These are phyloP conservation scores for Ispidina lecontei DNA, from an alignment of 2,797 vertebrate genomes.

Conservation along the genomic window DNA sequence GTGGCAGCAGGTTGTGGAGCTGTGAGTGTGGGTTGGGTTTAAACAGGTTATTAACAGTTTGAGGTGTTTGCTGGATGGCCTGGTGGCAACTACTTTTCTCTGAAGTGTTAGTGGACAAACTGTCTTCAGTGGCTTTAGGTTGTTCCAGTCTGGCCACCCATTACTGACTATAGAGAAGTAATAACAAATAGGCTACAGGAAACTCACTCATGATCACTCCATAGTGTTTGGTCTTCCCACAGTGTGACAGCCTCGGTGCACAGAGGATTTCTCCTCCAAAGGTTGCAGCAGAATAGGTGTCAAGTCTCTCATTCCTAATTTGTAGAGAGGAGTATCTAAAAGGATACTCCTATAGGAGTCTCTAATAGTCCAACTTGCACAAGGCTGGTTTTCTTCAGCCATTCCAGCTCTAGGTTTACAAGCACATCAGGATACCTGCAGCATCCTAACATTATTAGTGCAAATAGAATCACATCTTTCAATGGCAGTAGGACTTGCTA, in stretches of 20 bases:
- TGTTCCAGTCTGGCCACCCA: not conserved
- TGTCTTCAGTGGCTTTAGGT: not conserved
- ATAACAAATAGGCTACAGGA: not conserved
- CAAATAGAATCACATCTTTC: not conserved
- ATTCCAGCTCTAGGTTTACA: not conserved
- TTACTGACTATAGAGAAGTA: not conserved
- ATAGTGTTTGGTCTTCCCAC: not conserved
- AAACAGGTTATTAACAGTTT: not conserved
- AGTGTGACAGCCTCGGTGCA: accelerated
- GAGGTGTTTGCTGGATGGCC: not conserved
- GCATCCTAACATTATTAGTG: not conserved
- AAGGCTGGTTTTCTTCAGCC: not conserved
- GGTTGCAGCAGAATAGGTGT: not conserved
- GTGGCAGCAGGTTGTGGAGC: not conserved
- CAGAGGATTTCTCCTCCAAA: not conserved
- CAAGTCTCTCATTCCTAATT: not conserved
- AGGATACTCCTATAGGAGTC: not conserved
- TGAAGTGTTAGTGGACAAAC: not conserved
- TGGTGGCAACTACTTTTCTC: not conserved
- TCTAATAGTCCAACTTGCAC: conserved; percentile 7
- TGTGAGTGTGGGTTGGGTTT: not conserved
- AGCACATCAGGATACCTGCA: not conserved
- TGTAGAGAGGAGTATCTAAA: not conserved
- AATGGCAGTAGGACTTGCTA: not conserved
- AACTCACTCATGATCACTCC: not conserved